Conservation (phyloP, 2,113 vertebrate genomes). For the Gallinago undulata region DNA sequence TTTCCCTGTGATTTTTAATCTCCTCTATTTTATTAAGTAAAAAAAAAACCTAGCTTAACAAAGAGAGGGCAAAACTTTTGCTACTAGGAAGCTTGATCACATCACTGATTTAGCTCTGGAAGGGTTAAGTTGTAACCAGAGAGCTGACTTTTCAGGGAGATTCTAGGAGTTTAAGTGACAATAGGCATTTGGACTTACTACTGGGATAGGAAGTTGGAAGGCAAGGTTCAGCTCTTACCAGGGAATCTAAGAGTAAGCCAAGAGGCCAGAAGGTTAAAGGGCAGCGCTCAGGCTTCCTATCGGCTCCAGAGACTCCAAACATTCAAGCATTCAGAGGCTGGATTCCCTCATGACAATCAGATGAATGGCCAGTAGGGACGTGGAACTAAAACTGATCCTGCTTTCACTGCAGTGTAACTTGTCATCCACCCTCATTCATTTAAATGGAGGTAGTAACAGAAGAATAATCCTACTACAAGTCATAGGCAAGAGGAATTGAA, state of each 20-base stretch:
- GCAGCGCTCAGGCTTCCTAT: constrained; percentile 25
- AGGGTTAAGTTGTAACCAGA: not conserved
- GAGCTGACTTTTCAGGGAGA: not conserved
- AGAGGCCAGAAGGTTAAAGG: constrained; percentile 59
- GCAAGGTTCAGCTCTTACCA: constrained; percentile 34
- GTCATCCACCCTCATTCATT: not conserved
- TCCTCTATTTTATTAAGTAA: not conserved
- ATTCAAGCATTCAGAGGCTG: constrained; percentile 7
- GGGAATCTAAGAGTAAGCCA: constrained; percentile 38
- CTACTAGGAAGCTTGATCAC: not conserved
- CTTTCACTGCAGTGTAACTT: not conserved
- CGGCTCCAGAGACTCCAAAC: constrained; percentile 1
- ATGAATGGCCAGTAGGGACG: not conserved
- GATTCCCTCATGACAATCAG: constrained; percentile 25
- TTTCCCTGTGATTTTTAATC: not conserved
- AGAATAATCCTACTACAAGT: not conserved
- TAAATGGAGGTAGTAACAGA: not conserved
- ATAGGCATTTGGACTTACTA: constrained; percentile 8
- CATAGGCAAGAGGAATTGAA: not conserved
- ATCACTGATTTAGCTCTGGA: not conserved
- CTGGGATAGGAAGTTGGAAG: constrained; percentile 37
- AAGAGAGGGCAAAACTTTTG: not conserved
- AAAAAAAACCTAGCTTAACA: not conserved
- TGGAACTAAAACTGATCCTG: not conserved
- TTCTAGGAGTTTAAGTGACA: constrained; percentile 36